Percentiles rank a stretch among this genome's conserved stretches.
phyloP scores from a whole-genome alignment of 1,140 invertebrate species.

The Drosophila repleta region DNA sequence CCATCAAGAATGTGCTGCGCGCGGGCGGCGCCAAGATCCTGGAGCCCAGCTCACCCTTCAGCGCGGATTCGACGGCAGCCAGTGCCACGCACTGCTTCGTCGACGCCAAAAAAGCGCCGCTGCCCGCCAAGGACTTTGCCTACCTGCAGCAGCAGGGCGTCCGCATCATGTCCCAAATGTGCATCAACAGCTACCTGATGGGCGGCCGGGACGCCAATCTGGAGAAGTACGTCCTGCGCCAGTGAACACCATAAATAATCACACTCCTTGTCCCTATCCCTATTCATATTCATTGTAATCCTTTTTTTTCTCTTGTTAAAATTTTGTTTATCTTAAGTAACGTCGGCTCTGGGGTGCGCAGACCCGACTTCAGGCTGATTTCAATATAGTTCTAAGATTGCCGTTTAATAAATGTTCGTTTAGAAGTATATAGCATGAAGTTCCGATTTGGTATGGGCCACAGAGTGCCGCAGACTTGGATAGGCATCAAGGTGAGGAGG shows the following conservation, averaged over 20 bases:
- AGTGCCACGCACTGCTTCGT: conserved; percentile 76
- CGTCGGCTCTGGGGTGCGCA: conserved; percentile 1
- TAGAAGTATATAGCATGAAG: background rate
- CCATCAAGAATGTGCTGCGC: conserved; percentile 88
- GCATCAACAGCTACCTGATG: conserved; percentile 77
- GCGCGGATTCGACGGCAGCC: conserved; percentile 14
- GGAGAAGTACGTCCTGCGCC: conserved; percentile 52
- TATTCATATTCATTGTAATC: background rate
- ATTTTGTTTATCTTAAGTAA: background rate
- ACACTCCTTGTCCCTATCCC: background rate
- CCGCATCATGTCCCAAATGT: conserved; percentile 67
- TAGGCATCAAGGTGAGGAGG: too few relatives aligned
- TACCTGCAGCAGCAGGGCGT: conserved; percentile 52
- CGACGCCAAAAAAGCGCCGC: conserved; percentile 66
- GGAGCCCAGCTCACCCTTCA: conserved; percentile 79
- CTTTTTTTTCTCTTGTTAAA: background rate
- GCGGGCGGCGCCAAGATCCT: conserved; percentile 89
- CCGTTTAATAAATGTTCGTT: conserved; percentile 26
- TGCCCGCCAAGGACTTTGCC: conserved; percentile 40
- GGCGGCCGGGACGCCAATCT: conserved; percentile 64
- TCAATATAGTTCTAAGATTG: conserved; percentile 18
- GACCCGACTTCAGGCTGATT: conserved; percentile 20
- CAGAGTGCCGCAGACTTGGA: too few relatives aligned
- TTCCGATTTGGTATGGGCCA: too few relatives aligned
- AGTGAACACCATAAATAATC: background rate